Evolutionary conservation across 2,113 vertebrate species (phyloP), one percentile per base, ranked within the genome.

Genomic region (Ranitomeya variabilis): DNA sequence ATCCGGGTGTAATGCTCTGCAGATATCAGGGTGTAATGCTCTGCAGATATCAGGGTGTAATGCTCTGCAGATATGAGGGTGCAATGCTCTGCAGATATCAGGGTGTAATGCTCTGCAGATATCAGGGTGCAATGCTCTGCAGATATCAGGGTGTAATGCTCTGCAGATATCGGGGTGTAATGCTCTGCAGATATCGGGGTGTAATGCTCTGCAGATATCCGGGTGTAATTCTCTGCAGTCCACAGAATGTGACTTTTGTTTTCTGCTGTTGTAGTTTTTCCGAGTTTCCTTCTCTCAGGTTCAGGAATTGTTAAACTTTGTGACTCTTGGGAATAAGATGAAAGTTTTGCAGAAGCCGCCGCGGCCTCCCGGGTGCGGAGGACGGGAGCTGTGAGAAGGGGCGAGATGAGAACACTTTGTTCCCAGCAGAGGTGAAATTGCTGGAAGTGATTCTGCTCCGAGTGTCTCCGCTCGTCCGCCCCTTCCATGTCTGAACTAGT

Each of bases 401-500:
- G 0, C 1, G 82, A 84, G 37, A 51, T 15, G 66, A 10, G 45
- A n/a, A 85, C 80, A 82, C 26, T 45, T 19, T 14, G 55, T 81
- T 57, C 31, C 26, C 55, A 85, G 84, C 55, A n/a, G 84, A 31
- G 31, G 31, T 57, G 26, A 77, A 62, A 77, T 55, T 23, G 51
- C 55, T 62, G 71, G 1, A 37, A 77, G 85, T 86, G 71, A 86
- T 86, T 76, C 73, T 76, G 55, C 26, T 19, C 9, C 54, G 31
- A 18, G 13, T 18, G 7, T 57, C 83, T 67, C 69, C 4, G 73
- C 57, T 77, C 54, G 2, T 15, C 23, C 3, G 21, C 19, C 54
- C 71, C 71, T 15, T n/a, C 54, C 84, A 77, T 86, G 73, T 23
- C 85, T 86, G 15, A 77, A 57, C 71, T 62, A 59, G 85, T 51